Base-by-base conservation (phyloP, 2,113 vertebrate genomes). In the Labeo catla region DNA sequence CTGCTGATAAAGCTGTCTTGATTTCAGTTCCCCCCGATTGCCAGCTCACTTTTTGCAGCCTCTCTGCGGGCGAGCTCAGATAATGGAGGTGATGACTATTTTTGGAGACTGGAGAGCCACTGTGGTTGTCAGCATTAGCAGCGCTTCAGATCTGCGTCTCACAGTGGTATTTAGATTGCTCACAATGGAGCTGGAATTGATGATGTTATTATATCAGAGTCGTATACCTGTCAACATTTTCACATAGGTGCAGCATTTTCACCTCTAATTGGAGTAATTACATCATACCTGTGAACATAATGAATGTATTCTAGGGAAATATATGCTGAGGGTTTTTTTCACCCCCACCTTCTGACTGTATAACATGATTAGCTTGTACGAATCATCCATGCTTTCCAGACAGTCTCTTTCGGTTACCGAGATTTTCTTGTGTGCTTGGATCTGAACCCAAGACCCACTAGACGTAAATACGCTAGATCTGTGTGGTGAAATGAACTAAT, bases 41-140 rank as follows among this genome's bases (percentile, higher is more conserved):
- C 76, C 65, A 49, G 19, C 81, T 76, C 34, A 43, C 66, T 73
- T 59, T 39, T 36, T 54, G 45, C 81, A 43, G 16, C n/a, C 83
- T 76, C 39, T 74, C 39, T 3, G 16, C 45, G 3, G 57, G 72
- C 43, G 12, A 65, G 68, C 76, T 87, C 68, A 47, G 36, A 87
- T 77, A 87, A 81, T 54, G 34, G 57, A 77, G 79, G 63, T 50
- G 54, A 81, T 21, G 54, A 19, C 68, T 84, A 80, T 84, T 87
- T 84, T 79, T 50, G 65, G 74, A 68, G 21, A n/a, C 70, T 74
- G 39, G 70, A 63, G 83, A 74, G 82, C 45, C 86, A 79, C 23
- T 19, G 28, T 39, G 8, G 43, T 63, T 86, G 63, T 85, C 4
- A 52, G 79, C 84, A 43, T 86, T 72, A 57, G 36, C 13, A 4